Percentiles rank a stretch among this genome's conserved stretches.
Conservation (phyloP, 2,797 vertebrate genomes). For the Pteronotus mesoamericanus region DNA sequence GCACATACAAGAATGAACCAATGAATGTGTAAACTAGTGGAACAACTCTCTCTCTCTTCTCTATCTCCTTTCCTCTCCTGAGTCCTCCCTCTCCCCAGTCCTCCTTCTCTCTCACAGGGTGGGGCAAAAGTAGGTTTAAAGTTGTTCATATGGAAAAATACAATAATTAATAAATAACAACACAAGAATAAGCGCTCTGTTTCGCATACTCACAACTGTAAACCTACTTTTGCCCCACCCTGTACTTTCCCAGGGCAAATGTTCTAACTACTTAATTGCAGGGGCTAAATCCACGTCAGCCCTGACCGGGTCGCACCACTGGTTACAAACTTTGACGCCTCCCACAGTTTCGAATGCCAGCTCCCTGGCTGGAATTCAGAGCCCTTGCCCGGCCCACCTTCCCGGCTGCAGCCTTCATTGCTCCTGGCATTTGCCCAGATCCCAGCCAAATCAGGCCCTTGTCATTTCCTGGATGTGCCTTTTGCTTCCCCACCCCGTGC, state of each 20-base stretch:
- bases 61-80: too few species aligned
- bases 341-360: neutral
- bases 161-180: too few species aligned
- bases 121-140: neutral
- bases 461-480: neutral
- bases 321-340: neutral
- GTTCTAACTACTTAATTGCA: neutral
- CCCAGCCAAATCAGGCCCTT: neutral
- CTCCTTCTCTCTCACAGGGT: neutral
- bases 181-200: neutral
- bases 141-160: neutral
- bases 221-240: neutral
- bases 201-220: neutral
- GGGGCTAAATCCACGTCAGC: neutral
- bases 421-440: neutral
- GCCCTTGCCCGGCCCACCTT: neutral
- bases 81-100: too few species aligned
- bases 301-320: neutral
- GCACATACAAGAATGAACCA: neutral
- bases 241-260: neutral
- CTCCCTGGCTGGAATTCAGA: neutral
- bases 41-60: neutral
- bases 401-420: fast-evolving
- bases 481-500: neutral
- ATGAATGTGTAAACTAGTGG: neutral